These are phyloP conservation scores for Drosophila obscura DNA, from an alignment of 1,140 invertebrate genomes.

Conservation along the genomic window DNA sequence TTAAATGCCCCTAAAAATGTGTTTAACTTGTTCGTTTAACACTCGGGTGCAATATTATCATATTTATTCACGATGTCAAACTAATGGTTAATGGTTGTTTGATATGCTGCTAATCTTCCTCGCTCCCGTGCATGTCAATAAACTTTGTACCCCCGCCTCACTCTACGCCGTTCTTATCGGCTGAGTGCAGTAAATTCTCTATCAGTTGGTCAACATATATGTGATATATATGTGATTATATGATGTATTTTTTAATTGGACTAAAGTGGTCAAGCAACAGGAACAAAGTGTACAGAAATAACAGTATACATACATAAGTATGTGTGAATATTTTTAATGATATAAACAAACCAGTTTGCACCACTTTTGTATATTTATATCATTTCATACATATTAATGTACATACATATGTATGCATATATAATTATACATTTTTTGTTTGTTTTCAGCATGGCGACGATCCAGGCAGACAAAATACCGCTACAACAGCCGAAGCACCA, in stretches of 20 bases:
- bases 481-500: slow-evolving; percentile 62
- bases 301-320: background rate
- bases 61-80: slow-evolving; percentile 31
- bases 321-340: slow-evolving; percentile 5
- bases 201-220: slow-evolving; percentile 18
- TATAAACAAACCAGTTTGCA: slow-evolving; percentile 40
- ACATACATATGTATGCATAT: slow-evolving; percentile 20
- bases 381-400: background rate
- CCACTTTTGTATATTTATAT: slow-evolving; percentile 15
- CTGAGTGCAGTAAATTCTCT: slow-evolving; percentile 7
- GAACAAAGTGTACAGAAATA: slow-evolving; percentile 1
- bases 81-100: slow-evolving; percentile 29
- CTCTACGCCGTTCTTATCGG: slow-evolving; percentile 17
- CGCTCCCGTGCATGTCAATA: slow-evolving; percentile 47
- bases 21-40: slow-evolving; percentile 24
- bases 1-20: background rate
- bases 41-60: slow-evolving; percentile 29
- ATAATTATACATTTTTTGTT: slow-evolving; percentile 8
- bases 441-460: slow-evolving; percentile 52
- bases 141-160: slow-evolving; percentile 35
- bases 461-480: slow-evolving; percentile 23
- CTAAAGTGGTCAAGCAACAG: background rate
- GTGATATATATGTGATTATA: background rate
- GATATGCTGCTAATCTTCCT: slow-evolving; percentile 48
- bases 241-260: slow-evolving; percentile 32